Percentiles rank a stretch among this genome's conserved stretches.
Conservation (phyloP, 2,888 invertebrate species). For the Caenorhabditis sp. region DNA sequence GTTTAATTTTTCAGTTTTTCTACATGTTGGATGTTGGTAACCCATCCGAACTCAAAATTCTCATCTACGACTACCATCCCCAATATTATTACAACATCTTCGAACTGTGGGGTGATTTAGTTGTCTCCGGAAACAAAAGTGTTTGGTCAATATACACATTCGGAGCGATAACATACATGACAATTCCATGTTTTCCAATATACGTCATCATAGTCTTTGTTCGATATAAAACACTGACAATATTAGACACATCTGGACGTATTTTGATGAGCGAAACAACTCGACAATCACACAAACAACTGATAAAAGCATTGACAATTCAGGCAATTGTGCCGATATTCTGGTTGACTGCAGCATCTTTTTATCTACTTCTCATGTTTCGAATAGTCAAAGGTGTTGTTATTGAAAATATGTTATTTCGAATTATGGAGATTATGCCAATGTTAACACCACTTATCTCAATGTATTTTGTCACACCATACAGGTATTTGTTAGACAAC, state of each 20-base stretch:
- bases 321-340: constrained; percentile 21
- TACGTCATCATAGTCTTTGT: constrained; percentile 9
- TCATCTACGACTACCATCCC: constrained; percentile 9
- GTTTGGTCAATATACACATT: constrained; percentile 15
- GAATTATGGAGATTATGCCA: constrained; percentile 34
- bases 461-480: constrained; percentile 35
- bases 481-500: constrained; percentile 6
- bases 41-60: constrained; percentile 5
- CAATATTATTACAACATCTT: constrained; percentile 10
- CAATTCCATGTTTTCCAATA: constrained; percentile 28
- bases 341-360: constrained; percentile 16
- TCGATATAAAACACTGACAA: constrained; percentile 16
- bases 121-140: constrained; percentile 15
- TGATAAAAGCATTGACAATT: constrained; percentile 24
- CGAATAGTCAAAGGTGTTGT: constrained; percentile 15
- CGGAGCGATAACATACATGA: constrained; percentile 16
- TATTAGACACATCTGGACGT: constrained; percentile 9
- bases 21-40: constrained; percentile 14
- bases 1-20: constrained; percentile 5
- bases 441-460: constrained; percentile 37
- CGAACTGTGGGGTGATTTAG: constrained; percentile 24
- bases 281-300: constrained; percentile 12
- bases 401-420: constrained; percentile 18
- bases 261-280: constrained; percentile 20
- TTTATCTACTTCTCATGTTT: constrained; percentile 14